Evolutionary conservation across 2,113 vertebrate genomes (phyloP).

Genomic region (Nesogale talazaci): DNA sequence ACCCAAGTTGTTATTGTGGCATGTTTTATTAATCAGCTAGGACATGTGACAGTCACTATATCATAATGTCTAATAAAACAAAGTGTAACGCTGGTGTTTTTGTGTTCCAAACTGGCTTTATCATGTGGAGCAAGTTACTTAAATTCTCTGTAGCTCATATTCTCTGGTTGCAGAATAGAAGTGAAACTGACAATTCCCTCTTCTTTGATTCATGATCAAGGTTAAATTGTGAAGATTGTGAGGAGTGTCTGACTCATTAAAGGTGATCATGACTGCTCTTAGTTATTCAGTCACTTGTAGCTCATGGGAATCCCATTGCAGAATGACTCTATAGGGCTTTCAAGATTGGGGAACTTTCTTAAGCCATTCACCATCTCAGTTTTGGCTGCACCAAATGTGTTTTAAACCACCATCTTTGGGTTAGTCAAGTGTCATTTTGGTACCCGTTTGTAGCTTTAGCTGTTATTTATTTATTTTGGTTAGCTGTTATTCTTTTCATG

Average conservation of each 20-base stretch:
- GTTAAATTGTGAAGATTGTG: neutral
- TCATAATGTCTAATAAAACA: neutral
- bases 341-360: neutral
- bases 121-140: neutral
- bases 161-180: neutral
- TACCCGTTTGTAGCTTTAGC: neutral
- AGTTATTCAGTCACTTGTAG: neutral
- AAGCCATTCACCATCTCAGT: neutral
- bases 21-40: too few relatives aligned
- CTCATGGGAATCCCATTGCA: neutral
- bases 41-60: too few relatives aligned
- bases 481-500: neutral
- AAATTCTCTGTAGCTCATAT: neutral
- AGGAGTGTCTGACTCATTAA: neutral
- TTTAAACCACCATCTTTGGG: neutral
- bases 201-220: neutral
- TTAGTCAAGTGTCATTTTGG: neutral
- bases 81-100: accelerated
- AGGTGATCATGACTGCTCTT: neutral
- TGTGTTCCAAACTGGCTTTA: neutral
- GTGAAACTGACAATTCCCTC: neutral
- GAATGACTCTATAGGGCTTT: neutral
- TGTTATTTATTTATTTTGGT: too few relatives aligned
- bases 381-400: accelerated
- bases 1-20: too few relatives aligned